Percentiles rank a stretch among this genome's conserved stretches.
Evolutionary conservation across 2,797 vertebrate species (phyloP).

Genomic region (Limnodromus scolopaceus): DNA sequence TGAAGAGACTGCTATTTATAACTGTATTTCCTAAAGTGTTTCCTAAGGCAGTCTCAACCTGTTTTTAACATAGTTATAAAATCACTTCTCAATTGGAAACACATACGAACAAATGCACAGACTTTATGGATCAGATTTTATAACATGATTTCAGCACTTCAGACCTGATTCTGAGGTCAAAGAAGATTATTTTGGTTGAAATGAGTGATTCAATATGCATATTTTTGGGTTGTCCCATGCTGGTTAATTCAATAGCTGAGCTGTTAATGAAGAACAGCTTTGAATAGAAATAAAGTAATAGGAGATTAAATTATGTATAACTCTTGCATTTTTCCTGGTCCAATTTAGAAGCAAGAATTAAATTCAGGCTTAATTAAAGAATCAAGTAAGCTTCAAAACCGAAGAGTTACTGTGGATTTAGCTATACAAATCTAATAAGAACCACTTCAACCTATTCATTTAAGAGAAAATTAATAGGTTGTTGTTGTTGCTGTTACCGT

Average conservation of each 20-base stretch:
- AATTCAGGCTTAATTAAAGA: constrained; percentile 20
- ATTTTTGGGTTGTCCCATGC: constrained; percentile 22
- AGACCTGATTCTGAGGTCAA: neutral
- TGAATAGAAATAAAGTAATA: constrained; percentile 62
- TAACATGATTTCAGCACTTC: neutral
- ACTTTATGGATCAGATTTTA: neutral
- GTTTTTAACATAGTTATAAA: neutral
- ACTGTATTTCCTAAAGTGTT: neutral
- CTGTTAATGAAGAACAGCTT: constrained; percentile 48
- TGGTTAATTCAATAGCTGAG: constrained; percentile 40
- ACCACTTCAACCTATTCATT: neutral
- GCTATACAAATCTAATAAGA: neutral
- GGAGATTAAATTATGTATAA: constrained; percentile 54
- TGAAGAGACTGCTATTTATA: neutral
- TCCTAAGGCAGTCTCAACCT: neutral
- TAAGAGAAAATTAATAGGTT: neutral
- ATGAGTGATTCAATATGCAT: constrained; percentile 1
- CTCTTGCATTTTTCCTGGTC: neutral
- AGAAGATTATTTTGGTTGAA: constrained; percentile 12
- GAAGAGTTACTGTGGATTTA: neutral
- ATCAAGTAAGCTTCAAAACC: constrained; percentile 3
- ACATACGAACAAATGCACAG: neutral
- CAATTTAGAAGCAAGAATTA: constrained; percentile 13
- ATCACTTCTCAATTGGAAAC: neutral
- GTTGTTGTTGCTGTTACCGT: neutral